Evolutionary conservation across 2,888 invertebrate genomes (phyloP).

Genomic region (Spialia ferax): DNA sequence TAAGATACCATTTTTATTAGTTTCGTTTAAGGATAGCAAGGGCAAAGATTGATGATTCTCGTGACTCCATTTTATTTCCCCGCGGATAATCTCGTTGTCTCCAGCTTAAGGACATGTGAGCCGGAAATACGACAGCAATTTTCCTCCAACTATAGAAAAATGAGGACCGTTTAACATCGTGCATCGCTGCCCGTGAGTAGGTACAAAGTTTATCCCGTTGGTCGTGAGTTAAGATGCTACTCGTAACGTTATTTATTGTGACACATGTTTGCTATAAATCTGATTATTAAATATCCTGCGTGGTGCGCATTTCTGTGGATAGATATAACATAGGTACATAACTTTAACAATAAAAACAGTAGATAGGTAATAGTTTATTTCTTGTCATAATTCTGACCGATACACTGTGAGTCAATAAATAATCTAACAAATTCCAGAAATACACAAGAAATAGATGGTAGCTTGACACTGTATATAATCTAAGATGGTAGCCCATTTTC

Average conservation of each 20-base stretch:
- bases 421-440: neutral
- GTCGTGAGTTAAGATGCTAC: conserved; percentile 25
- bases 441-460: neutral
- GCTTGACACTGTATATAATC: no score
- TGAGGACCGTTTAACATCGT: conserved; percentile 78
- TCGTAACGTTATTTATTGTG: conserved; percentile 16
- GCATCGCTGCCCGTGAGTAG: conserved; percentile 58
- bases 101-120: conserved; percentile 83
- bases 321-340: neutral
- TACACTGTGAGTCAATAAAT: no score
- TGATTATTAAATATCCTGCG: neutral
- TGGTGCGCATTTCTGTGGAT: neutral
- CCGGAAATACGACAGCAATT: conserved; percentile 83
- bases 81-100: conserved; percentile 84
- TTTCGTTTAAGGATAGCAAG: conserved; percentile 45
- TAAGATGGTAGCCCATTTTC: neutral
- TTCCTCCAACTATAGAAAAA: conserved; percentile 84
- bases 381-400: no score
- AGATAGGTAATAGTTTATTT: no score
- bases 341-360: no score
- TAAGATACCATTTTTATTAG: conserved; percentile 44
- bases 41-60: conserved; percentile 77
- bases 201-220: conserved; percentile 33
- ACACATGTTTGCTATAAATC: conserved; percentile 10
- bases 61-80: conserved; percentile 81